These are phyloP conservation scores for Lithophane ornitopus DNA, from an alignment of 2,888 invertebrate species.

Conservation along the genomic window DNA sequence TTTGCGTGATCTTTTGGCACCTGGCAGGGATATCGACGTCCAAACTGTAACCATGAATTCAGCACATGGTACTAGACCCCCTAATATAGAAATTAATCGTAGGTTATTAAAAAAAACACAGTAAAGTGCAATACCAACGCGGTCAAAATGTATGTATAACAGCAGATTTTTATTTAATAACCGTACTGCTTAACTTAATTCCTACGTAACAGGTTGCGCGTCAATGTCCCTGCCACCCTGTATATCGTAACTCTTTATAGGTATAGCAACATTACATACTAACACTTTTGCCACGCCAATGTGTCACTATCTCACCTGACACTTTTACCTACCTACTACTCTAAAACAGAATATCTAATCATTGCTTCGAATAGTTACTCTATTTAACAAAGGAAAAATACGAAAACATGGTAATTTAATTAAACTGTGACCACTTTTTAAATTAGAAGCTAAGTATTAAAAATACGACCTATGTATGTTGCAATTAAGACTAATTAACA, in stretches of 20 bases:
- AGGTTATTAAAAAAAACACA: no score
- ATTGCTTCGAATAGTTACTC: not conserved
- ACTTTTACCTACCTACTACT: not conserved
- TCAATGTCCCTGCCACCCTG: no score
- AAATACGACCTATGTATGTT: conserved; percentile 8
- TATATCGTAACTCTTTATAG: not conserved
- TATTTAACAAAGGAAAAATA: conserved; percentile 13
- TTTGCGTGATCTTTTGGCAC: no score
- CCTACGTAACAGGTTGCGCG: no score
- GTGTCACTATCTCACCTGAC: conserved; percentile 8
- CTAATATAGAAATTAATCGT: no score
- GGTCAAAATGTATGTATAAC: no score
- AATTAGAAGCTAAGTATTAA: not conserved
- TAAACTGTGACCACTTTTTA: not conserved
- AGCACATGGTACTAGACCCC: no score
- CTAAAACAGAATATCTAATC: not conserved
- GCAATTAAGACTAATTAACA: conserved; percentile 31
- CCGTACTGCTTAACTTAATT: no score
- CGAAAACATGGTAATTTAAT: conserved; percentile 26
- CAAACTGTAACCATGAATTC: no score
- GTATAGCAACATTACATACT: conserved; percentile 1
- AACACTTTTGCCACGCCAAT: not conserved
- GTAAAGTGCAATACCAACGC: no score
- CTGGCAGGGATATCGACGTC: no score
- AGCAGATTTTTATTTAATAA: no score